Percentiles rank a stretch among this genome's conserved stretches.
These are phyloP conservation scores for Callopanchax toddi DNA, from an alignment of 2,113 vertebrate species.

Conservation along the genomic window DNA sequence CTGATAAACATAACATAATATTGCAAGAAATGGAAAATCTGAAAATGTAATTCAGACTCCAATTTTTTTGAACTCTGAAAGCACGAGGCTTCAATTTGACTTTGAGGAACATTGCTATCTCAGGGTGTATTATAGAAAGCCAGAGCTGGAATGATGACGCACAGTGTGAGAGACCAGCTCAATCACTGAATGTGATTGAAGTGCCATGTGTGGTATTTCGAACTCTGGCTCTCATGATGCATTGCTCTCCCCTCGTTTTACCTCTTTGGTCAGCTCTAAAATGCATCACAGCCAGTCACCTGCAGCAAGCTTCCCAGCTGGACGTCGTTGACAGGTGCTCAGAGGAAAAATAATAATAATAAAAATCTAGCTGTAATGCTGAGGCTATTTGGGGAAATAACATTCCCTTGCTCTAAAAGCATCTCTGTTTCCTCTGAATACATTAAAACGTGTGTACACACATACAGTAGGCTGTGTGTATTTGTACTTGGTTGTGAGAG, in stretches of 20 bases:
- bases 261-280: slow-evolving; percentile 32
- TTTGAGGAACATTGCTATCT: slow-evolving; percentile 21
- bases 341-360: not conserved
- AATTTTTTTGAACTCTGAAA: not conserved
- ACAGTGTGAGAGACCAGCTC: slow-evolving; percentile 54
- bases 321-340: not conserved
- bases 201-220: slow-evolving; percentile 55
- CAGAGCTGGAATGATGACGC: slow-evolving; percentile 51
- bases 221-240: slow-evolving; percentile 32
- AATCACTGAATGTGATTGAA: slow-evolving; percentile 70
- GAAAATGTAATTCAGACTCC: not conserved
- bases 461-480: slow-evolving; percentile 18
- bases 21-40: not conserved
- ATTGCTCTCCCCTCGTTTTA: slow-evolving; percentile 41
- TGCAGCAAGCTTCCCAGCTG: slow-evolving; percentile 28
- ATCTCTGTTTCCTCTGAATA: slow-evolving; percentile 15
- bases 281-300: slow-evolving; percentile 46
- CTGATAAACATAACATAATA: not conserved
- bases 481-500: not conserved
- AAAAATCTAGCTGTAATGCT: slow-evolving; percentile 12
- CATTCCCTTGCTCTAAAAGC: slow-evolving; percentile 1
- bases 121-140: slow-evolving; percentile 33
- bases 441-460: slow-evolving; percentile 8
- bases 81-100: slow-evolving; percentile 15
- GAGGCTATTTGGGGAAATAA: slow-evolving; percentile 19